Conservation (phyloP, 1,140 invertebrate species). For the Ips typographus region DNA sequence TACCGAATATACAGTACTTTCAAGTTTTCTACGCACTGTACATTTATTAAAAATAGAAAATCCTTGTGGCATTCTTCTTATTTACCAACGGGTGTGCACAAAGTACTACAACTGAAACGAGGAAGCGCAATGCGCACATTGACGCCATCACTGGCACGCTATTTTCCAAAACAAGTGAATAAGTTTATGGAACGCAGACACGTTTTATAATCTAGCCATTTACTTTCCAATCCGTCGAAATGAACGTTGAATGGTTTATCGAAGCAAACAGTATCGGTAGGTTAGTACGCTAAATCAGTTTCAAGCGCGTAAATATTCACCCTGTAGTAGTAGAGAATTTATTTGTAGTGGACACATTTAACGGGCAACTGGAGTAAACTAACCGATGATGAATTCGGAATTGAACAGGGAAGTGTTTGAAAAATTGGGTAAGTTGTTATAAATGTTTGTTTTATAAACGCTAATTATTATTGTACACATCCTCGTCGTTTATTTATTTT, state of each 20-base stretch:
- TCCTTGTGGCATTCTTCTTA: too few species aligned
- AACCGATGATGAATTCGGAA: neutral
- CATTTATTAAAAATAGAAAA: too few species aligned
- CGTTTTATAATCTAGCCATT: conserved; percentile 17
- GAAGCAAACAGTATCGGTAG: neutral
- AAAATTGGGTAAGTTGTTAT: neutral
- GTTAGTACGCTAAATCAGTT: conserved; percentile 12
- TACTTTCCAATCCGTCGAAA: conserved; percentile 18
- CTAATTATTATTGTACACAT: neutral
- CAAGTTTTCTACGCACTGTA: too few species aligned
- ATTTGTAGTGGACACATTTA: neutral
- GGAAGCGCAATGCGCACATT: too few species aligned
- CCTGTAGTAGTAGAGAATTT: neutral
- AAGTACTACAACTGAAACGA: too few species aligned
- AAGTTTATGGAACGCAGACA: conserved; percentile 16
- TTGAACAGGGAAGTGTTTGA: neutral
- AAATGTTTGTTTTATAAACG: neutral
- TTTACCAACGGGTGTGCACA: too few species aligned
- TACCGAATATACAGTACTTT: too few species aligned
- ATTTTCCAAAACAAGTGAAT: conserved; percentile 7
- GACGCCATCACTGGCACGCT: neutral
- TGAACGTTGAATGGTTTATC: conserved; percentile 6
- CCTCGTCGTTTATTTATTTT: neutral
- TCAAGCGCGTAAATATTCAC: neutral
- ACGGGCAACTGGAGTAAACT: neutral